Base-by-base conservation (phyloP, 2,113 vertebrate species). In the Clarias gariepinus region DNA sequence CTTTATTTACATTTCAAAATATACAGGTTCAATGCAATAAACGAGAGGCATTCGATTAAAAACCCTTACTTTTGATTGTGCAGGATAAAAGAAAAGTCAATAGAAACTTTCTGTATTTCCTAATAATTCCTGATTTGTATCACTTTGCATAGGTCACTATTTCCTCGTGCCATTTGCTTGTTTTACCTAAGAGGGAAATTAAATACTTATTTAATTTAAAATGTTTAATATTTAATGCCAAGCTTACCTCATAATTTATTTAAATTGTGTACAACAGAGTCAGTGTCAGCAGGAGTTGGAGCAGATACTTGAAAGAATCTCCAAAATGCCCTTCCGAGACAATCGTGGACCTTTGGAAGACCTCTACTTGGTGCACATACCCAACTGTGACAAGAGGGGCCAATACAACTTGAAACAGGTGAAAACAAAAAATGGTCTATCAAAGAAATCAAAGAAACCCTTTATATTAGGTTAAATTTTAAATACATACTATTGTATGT, bases 351-450 rank as follows among this genome's bases (percentile, higher is more conserved):
- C 97, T 0, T 92, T 99, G 94, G 98, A 99, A 84, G 97, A 99
- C 85, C 96, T 99, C 63, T 99, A 99, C 55, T 96, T 97, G 73
- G 92, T 99, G 89, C 97, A 99, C 85, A 99, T 99, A 92, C 98
- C 98, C 89, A 99, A 99, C 95, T 99, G 98, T 6, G 97, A 99
- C 96, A 98, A 96, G 91, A 96, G 96, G 3, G 98, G 98, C 91
- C 95, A 97, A 89, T 99, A 98, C 93, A 99, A 99, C 93, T 95
- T 97, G 91, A 99, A 99, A 94, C 98, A 99, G 96, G 98, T 96
- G 92, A 57, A 36, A 25, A 25, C 9, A 33, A 69, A 33, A 16
- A 30, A 69, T 69, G 5, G 4, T 18, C 13, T 23, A 47, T 36
- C 36, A 36, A 73, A 21, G 18, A 41, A 47, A 47, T 36, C 36